These are phyloP conservation scores for Pollenia labialis DNA, from an alignment of 2,888 invertebrate genomes.

Conservation along the genomic window DNA sequence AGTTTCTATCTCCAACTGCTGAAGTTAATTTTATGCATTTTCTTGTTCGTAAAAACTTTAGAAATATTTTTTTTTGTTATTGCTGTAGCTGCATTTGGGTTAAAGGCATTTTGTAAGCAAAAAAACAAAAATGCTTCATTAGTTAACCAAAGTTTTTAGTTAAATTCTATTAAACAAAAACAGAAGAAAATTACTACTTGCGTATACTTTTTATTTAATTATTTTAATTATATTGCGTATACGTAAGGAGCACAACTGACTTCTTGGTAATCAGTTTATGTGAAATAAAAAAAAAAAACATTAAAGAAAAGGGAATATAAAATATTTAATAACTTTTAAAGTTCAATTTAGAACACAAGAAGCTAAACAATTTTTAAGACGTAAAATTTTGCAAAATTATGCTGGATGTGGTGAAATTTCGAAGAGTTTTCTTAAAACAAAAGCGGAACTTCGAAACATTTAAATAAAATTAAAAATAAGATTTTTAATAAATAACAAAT, in stretches of 20 bases:
- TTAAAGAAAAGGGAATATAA: too few species aligned
- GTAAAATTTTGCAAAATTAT: too few species aligned
- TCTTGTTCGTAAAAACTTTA: slow-evolving; percentile 31
- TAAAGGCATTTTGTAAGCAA: not conserved
- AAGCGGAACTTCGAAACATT: too few species aligned
- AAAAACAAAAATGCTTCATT: slow-evolving; percentile 45
- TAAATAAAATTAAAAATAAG: too few species aligned
- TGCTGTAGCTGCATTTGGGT: slow-evolving; percentile 1
- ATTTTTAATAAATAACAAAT: too few species aligned
- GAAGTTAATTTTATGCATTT: slow-evolving; percentile 59
- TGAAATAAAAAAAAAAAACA: too few species aligned
- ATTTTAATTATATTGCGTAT: slow-evolving; percentile 15
- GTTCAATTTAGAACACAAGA: too few species aligned
- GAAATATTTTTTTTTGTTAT: not conserved
- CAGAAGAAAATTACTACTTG: not conserved
- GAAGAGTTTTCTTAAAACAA: too few species aligned
- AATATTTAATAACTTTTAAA: too few species aligned
- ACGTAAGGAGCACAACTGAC: not conserved
- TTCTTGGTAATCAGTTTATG: not conserved
- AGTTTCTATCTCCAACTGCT: slow-evolving; percentile 9
- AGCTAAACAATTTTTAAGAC: not conserved
- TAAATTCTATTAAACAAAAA: slow-evolving; percentile 5
- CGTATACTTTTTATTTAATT: slow-evolving; percentile 28
- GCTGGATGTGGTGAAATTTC: too few species aligned
- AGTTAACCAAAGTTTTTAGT: slow-evolving; percentile 38